Percentiles rank a stretch among this genome's conserved stretches.
phyloP scores from a whole-genome alignment of 2,113 vertebrate species.

The Vidua macroura region DNA sequence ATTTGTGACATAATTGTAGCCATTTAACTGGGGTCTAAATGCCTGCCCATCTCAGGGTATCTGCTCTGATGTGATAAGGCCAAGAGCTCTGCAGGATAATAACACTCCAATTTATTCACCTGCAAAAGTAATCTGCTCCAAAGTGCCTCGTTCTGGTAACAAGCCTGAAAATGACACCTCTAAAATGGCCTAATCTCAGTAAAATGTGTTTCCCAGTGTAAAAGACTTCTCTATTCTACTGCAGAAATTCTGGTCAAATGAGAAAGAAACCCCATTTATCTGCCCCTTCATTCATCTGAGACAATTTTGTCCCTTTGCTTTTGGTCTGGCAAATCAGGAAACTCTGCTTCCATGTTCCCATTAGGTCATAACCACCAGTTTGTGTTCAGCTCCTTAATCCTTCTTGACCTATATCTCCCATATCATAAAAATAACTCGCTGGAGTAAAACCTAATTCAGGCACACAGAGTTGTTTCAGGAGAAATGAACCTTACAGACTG shows the following conservation, averaged over 20 bases:
- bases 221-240: neutral
- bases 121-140: neutral
- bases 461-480: neutral
- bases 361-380: rapidly evolving
- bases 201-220: neutral
- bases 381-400: neutral
- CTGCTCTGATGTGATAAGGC: neutral
- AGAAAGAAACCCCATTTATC: neutral
- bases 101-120: constrained; percentile 14
- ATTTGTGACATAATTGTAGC: neutral
- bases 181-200: neutral
- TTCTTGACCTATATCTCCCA: neutral
- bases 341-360: neutral
- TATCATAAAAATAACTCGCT: neutral
- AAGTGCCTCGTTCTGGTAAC: neutral
- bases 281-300: neutral
- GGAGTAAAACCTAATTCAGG: neutral
- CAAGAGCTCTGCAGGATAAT: neutral
- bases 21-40: neutral
- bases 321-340: neutral
- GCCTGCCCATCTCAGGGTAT: neutral
- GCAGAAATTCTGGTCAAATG: neutral
- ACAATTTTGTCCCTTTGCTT: neutral
- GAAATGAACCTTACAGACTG: neutral
- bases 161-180: neutral